Conservation (phyloP, 2,888 invertebrate genomes). For the Globia sparganii region DNA sequence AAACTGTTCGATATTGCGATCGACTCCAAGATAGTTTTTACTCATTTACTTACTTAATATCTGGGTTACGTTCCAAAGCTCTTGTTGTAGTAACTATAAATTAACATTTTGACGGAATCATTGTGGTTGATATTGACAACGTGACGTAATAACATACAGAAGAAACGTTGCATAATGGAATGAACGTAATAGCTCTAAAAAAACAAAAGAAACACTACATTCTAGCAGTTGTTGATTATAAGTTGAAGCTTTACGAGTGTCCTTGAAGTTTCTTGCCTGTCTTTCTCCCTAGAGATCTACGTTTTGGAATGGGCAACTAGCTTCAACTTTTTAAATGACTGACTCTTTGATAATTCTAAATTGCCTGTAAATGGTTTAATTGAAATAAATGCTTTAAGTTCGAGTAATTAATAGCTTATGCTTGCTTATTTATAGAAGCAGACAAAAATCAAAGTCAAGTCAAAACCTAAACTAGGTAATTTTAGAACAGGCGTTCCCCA, state of each 20-base stretch:
- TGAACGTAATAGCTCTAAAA: background rate
- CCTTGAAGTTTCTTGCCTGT: too few relatives aligned
- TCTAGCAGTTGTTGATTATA: background rate
- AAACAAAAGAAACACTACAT: background rate
- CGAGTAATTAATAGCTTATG: background rate
- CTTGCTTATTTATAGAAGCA: background rate
- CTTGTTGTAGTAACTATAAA: constrained; percentile 22
- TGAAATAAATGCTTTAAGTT: too few relatives aligned
- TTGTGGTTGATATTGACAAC: constrained; percentile 5
- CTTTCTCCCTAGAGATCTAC: too few relatives aligned
- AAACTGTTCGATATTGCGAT: constrained; percentile 22
- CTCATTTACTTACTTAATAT: constrained; percentile 46
- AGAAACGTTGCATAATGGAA: constrained; percentile 10
- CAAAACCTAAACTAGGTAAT: background rate
- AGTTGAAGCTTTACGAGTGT: background rate
- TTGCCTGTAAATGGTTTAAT: too few relatives aligned
- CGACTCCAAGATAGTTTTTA: constrained; percentile 33
- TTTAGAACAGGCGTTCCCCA: background rate
- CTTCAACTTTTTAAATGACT: too few relatives aligned
- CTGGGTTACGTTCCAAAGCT: constrained; percentile 23
- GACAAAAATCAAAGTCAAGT: background rate
- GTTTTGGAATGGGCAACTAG: too few relatives aligned
- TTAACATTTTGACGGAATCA: constrained; percentile 33
- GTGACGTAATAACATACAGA: background rate
- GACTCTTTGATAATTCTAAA: too few relatives aligned